Evolutionary conservation across 2,888 invertebrate species (phyloP), one percentile per base, ranked within the genome.

Genomic region (Parasteatoda lunata): DNA sequence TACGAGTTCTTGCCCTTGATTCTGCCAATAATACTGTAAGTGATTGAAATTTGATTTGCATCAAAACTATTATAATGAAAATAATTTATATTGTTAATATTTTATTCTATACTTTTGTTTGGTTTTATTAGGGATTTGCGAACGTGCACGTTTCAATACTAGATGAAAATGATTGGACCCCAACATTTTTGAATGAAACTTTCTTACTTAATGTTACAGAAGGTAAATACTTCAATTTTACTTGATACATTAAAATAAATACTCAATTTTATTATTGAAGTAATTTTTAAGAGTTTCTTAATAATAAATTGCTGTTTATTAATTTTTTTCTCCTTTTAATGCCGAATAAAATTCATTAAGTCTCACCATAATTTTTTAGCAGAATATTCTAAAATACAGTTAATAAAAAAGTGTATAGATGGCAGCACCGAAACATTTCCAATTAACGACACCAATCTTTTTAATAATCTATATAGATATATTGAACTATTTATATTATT

Each of bases 111-210:
- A n/a, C n/a, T 30, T 30, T 30, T 59, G 59, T 59, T 59, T 8
- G 9, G 3, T 81, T 52, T 73, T 64, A 51, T 54, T 71, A 89
- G 89, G 90, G 90, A 48, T 89, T 89, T 80, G 82, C 90, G 45
- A 90, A 90, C 72, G 88, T 90, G 4, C 89, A 90, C 54, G 79
- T 90, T 1, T 88, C 88, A 4, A 90, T 90, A 9, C 51, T 90
- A 52, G 90, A 90, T 77, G 90, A 90, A 78, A 90, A 90, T 82
- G 90, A 90, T 69, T 90, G 89, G 89, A 90, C 89, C 5, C 90
- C 90, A 15, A 90, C 90, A 30, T 90, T 90, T 71, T 79, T 89
- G 45, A 90, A 90, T 79, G 90, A 90, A 79, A 90, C 90, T n/a
- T 90, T 90, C 73, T 59, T 90, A 54, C 77, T 90, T 3, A 90